Evolutionary conservation across 2,113 vertebrate species (phyloP), one percentile per base, ranked within the genome.

Genomic region (Equus przewalskii): DNA sequence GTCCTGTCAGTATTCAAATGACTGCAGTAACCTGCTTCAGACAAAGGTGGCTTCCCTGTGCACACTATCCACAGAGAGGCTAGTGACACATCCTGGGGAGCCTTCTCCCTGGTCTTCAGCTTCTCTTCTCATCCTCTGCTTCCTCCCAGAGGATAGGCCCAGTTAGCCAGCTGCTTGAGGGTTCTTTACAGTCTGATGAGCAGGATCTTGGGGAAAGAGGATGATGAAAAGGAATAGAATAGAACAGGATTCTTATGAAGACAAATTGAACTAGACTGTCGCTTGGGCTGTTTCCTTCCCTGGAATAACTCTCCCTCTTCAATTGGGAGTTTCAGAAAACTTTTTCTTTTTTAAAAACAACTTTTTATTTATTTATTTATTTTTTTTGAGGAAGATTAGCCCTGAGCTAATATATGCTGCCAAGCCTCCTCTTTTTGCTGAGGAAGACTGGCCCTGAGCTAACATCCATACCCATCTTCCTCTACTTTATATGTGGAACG

Each of bases 11-110:
- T 76, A 10, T 51, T 64, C 36, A 30, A 4, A 28, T 81, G 49
- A 22, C 69, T 24, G 5, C 1, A 49, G 49, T 49, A 36, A 1
- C 6, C 4, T 44, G 7, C 26, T 30, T 64, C 2, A 44, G 12
- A 6, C 54, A 5, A 54, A 14, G 49, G 22, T 24, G 24, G 19
- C 18, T 70, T 87, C 28, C 76, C 60, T 49, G 15, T 80, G 19
- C 15, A 1, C 18, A 1, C 4, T 5, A 18, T 56, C 30, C 3
- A 22, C 11, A 22, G 12, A 26, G 33, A 18, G 6, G 11, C 33
- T 62, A 28, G 58, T 8, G 58, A 58, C 15, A 6, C 1, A 4
- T 33, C 13, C 19, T 12, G 5, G 30, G 26, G 12, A 7, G 5
- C 1, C 51, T 70, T 36, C 65, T 46, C 6, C 46, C 26, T 44